These are phyloP conservation scores for Cladopsammia gracilis DNA, from an alignment of 64 coral and sea anemone genomes.

Conservation along the genomic window DNA sequence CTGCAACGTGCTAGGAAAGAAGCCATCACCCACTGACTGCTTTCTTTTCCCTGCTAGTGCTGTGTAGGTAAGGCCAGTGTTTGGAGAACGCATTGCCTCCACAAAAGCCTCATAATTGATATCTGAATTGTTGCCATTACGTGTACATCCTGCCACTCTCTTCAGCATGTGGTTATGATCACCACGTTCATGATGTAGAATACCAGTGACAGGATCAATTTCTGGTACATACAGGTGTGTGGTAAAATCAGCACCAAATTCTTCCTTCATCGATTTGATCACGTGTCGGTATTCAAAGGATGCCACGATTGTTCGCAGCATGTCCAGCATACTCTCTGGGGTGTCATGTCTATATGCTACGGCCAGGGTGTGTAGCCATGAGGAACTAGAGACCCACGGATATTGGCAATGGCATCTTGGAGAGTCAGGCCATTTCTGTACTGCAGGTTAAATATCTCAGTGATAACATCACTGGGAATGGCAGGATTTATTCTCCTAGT, in stretches of 20 bases:
- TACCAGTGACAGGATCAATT: slow-evolving; percentile 5
- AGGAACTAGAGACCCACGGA: neutral
- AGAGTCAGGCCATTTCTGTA: neutral
- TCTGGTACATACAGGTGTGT: neutral
- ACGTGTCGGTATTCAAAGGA: neutral
- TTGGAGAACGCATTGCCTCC: slow-evolving; percentile 49
- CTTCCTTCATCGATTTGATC: neutral
- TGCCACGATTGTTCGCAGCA: too few relatives aligned
- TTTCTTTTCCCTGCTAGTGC: slow-evolving; percentile 53
- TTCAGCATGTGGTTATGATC: slow-evolving; percentile 82
- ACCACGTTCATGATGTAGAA: slow-evolving; percentile 38
- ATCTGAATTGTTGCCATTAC: slow-evolving; percentile 1
- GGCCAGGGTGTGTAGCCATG: too few relatives aligned
- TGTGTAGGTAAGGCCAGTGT: slow-evolving; percentile 65
- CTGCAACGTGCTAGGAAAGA: slow-evolving; percentile 52
- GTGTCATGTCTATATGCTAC: too few relatives aligned
- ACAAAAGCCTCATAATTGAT: slow-evolving; percentile 61
- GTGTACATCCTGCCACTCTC: slow-evolving; percentile 37
- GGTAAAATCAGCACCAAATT: neutral
- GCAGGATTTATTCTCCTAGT: neutral
- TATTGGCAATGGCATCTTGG: slow-evolving; percentile 21
- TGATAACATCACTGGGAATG: neutral
- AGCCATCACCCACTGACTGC: slow-evolving; percentile 78
- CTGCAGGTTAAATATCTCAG: neutral
- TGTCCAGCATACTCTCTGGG: too few relatives aligned